phyloP scores from a whole-genome alignment of 2,113 vertebrate species.

The Barnardius zonarius region DNA sequence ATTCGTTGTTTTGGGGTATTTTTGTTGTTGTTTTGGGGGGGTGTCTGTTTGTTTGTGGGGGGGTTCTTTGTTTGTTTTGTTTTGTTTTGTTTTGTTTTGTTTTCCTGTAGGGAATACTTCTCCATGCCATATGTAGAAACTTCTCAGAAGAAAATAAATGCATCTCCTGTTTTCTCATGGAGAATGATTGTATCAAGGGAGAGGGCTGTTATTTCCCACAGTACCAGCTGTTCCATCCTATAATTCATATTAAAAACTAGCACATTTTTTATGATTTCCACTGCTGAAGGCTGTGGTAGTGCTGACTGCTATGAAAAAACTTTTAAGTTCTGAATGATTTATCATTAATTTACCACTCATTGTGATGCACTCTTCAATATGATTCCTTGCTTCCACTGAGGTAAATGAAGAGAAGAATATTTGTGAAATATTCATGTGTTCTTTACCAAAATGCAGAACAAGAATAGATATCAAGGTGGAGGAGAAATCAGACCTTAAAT shows the following conservation, averaged over 20 bases:
- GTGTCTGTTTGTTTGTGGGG: too few relatives aligned
- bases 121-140: background rate
- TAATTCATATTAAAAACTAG: background rate
- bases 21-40: background rate
- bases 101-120: background rate
- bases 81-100: background rate
- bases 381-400: background rate
- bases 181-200: background rate
- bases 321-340: background rate
- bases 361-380: background rate
- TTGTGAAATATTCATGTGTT: background rate
- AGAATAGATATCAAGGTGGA: background rate
- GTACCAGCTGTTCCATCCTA: background rate
- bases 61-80: too few relatives aligned
- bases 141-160: background rate
- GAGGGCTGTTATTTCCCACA: background rate
- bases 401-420: background rate
- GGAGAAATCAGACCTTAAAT: background rate
- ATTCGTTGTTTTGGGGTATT: background rate
- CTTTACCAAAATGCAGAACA: background rate
- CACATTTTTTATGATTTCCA: background rate
- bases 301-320: background rate
- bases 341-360: background rate
- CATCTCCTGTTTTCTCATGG: background rate
- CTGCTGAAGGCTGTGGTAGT: background rate